Evolutionary conservation across 1,140 invertebrate genomes (phyloP).

Genomic region (Mycetomoellerius zeteki): DNA sequence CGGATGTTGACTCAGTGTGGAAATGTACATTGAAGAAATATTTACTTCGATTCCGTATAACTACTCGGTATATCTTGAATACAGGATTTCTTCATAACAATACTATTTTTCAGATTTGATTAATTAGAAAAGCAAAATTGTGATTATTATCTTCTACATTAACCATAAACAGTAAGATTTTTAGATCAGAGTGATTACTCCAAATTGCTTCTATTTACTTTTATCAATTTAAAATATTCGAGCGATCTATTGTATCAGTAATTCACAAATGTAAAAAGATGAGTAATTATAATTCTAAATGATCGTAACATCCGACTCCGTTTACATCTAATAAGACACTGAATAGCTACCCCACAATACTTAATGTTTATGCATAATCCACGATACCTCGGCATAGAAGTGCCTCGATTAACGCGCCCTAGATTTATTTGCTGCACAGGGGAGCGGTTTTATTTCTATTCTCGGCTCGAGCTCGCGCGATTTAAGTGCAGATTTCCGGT

Average conservation of each 20-base stretch:
- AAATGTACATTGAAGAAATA: slow-evolving; percentile 67
- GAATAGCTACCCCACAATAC: not conserved
- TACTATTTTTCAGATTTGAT: slow-evolving; percentile 10
- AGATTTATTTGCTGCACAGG: slow-evolving; percentile 52
- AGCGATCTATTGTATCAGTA: not conserved
- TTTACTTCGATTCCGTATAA: slow-evolving; percentile 44
- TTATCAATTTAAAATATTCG: not conserved
- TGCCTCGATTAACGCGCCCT: slow-evolving; percentile 19
- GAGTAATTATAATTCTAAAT: slow-evolving; percentile 13
- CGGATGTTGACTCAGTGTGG: slow-evolving; percentile 75
- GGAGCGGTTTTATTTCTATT: slow-evolving; percentile 59
- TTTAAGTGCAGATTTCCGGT: slow-evolving; percentile 72
- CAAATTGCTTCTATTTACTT: not conserved
- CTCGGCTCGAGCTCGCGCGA: slow-evolving; percentile 59
- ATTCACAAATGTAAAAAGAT: slow-evolving; percentile 8
- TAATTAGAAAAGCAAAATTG: not conserved
- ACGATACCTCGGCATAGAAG: slow-evolving; percentile 24
- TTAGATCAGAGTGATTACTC: not conserved
- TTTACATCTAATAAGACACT: slow-evolving; percentile 10
- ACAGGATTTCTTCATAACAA: slow-evolving; percentile 7
- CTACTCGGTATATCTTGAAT: slow-evolving; percentile 13
- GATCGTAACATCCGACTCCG: not conserved
- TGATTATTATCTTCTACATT: not conserved
- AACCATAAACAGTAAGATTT: not conserved
- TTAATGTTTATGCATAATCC: slow-evolving; percentile 52